Base-by-base conservation (phyloP, 2,888 invertebrate species). In the Holacanthella duospinosa region DNA sequence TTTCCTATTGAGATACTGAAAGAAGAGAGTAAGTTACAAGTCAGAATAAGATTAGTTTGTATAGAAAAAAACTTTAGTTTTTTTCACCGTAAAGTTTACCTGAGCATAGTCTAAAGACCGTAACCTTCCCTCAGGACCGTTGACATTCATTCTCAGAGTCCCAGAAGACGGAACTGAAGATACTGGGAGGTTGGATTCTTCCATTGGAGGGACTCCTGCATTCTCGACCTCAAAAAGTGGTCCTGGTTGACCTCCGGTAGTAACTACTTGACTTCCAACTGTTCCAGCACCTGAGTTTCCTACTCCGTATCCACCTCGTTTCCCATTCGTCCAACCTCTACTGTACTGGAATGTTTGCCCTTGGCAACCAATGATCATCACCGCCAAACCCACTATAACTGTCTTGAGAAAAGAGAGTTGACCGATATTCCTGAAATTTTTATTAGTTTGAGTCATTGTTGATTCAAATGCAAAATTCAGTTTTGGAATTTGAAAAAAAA, bases 281-380 rank as follows among this genome's bases (percentile, higher is more conserved):
- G 28, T 19, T 6, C 12, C 6, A 59, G 55, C 24, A 27, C 19
- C 48, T 48, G 19, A 55, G n/a, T 6, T 25, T 21, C 25, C 43
- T 1, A n/a, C 19, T 6, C 12, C n/a, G 25, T 58, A 36, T 16
- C 67, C 65, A 25, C 64, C 65, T 59, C 72, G 60, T 55, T 72
- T 72, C 29, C 87, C 87, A 74, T 86, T 87, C 66, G 85, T 87
- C 87, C 87, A 88, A 3, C 87, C 87, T 0, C 85, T 79, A 48
- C 86, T 87, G 77, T 88, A 88, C 74, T 87, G 87, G 78, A 87
- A 87, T 4, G 86, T 87, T 77, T 88, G 87, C 0, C 83, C 82
- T 0, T 80, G 75, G 56, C 80, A 80, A 2, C 79, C 76, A 0
- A 79, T 76, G 53, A 82, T 70, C 24, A 80, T 76, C 70, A 81